Evolutionary conservation across 2,113 vertebrate genomes (phyloP).

Genomic region (Chionis minor): DNA sequence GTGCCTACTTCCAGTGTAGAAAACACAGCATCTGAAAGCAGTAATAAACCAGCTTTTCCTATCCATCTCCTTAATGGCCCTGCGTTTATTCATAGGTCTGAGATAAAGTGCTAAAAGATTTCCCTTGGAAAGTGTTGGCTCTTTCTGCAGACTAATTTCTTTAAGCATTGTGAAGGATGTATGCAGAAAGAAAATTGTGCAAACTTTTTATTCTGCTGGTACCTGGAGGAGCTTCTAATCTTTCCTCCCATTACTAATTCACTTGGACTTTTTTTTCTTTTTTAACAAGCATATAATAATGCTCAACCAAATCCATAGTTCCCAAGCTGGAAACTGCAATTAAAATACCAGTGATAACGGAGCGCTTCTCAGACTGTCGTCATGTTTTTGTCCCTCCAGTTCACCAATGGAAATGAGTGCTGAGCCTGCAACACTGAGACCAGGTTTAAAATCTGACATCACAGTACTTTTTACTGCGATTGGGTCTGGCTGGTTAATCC

Average conservation of each 20-base stretch:
- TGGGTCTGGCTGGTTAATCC: not conserved
- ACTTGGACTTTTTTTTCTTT: not conserved
- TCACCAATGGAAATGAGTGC: not conserved
- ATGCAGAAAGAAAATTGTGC: not conserved
- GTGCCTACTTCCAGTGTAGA: not conserved
- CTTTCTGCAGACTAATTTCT: not conserved
- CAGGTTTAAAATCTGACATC: not conserved
- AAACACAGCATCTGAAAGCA: not conserved
- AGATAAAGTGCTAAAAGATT: not conserved
- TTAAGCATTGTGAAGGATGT: not conserved
- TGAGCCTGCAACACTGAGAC: not conserved
- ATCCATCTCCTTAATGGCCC: not conserved
- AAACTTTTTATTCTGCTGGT: not conserved
- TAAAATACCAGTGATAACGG: not conserved
- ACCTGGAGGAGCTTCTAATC: not conserved
- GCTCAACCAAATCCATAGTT: not conserved
- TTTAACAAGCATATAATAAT: not conserved
- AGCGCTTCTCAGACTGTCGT: not conserved
- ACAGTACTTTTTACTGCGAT: not conserved
- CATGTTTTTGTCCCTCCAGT: not conserved
- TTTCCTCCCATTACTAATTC: not conserved
- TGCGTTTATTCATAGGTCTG: not conserved
- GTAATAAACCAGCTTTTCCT: not conserved
- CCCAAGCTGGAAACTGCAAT: not conserved
- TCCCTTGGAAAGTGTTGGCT: not conserved